phyloP scores from a whole-genome alignment of 1,140 invertebrate genomes.

The Contarinia nasturtii region DNA sequence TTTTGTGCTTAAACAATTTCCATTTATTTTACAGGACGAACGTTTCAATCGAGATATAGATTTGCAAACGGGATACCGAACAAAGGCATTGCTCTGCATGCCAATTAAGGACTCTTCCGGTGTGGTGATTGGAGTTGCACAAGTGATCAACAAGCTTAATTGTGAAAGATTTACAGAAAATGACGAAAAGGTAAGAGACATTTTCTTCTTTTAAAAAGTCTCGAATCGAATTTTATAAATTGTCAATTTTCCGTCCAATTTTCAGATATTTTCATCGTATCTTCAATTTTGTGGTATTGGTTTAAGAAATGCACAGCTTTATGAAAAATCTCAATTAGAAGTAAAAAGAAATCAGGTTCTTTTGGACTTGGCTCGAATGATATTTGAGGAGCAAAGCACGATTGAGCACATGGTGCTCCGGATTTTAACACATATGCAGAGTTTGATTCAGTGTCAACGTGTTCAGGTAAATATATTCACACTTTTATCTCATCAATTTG shows the following conservation, averaged over 20 bases:
- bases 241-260: neutral
- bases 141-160: constrained; percentile 88
- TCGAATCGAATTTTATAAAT: neutral
- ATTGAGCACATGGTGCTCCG: constrained; percentile 88
- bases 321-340: constrained; percentile 83
- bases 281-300: constrained; percentile 93
- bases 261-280: constrained; percentile 66
- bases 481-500: neutral
- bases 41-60: constrained; percentile 90
- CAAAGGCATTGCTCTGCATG: constrained; percentile 82
- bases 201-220: constrained; percentile 5
- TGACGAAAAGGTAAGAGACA: constrained; percentile 75
- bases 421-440: constrained; percentile 87
- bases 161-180: constrained; percentile 58
- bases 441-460: constrained; percentile 79
- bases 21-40: constrained; percentile 45
- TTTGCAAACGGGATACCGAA: constrained; percentile 79
- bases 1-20: constrained; percentile 1
- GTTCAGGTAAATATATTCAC: constrained; percentile 47
- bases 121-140: constrained; percentile 89
- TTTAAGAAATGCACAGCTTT: constrained; percentile 80
- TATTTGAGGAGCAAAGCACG: constrained; percentile 93
- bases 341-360: constrained; percentile 90
- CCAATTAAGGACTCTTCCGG: constrained; percentile 87
- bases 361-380: constrained; percentile 82